Percentiles rank a stretch among this genome's conserved stretches.
phyloP scores from a whole-genome alignment of 2,113 vertebrate species.

The Datnioides undecimradiatus region DNA sequence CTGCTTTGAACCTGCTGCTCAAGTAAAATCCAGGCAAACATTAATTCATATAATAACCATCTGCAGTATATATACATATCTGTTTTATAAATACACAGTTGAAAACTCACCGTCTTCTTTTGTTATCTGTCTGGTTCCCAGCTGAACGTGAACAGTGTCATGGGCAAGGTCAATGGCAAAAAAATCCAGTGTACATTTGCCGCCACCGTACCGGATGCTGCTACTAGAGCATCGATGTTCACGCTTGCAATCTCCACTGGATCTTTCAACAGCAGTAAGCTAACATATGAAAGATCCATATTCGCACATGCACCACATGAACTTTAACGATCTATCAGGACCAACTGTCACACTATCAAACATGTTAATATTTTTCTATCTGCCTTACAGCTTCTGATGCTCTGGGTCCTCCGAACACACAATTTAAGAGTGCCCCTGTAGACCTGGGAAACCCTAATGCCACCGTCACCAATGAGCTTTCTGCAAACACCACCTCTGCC shows the following conservation, averaged over 20 bases:
- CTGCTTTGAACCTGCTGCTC: background rate
- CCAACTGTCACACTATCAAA: background rate
- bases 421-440: fast-evolving
- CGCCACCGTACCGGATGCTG: background rate
- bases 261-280: slow-evolving; percentile 31
- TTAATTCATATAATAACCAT: background rate
- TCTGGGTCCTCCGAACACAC: fast-evolving
- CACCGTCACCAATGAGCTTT: background rate
- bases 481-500: fast-evolving
- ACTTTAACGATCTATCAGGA: background rate
- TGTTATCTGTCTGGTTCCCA: slow-evolving; percentile 6
- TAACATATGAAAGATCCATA: background rate
- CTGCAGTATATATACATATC: background rate
- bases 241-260: background rate
- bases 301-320: background rate
- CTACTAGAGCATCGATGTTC: fast-evolving
- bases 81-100: background rate
- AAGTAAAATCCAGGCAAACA: background rate
- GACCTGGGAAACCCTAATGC: slow-evolving; percentile 33
- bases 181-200: slow-evolving; percentile 68
- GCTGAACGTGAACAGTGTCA: slow-evolving; percentile 41
- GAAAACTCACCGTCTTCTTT: background rate
- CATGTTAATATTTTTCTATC: background rate
- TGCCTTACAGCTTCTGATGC: background rate
- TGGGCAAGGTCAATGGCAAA: background rate